A percentile compares a stretch with the other conserved stretches of the same genome.
phyloP scores from a whole-genome alignment of 2,113 vertebrate genomes.

The Cacatua alba region DNA sequence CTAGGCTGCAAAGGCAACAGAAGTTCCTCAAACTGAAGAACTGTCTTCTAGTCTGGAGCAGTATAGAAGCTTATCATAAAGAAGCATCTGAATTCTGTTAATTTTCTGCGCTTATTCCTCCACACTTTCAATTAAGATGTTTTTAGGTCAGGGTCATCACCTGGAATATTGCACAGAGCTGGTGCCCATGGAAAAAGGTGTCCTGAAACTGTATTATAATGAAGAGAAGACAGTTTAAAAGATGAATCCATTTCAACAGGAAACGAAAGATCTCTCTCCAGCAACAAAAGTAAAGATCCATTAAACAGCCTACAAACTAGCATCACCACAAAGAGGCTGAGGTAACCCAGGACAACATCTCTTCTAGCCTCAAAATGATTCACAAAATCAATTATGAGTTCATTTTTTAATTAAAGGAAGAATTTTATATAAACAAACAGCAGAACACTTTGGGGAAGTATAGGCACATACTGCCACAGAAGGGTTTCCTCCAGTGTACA shows the following conservation, averaged over 20 bases:
- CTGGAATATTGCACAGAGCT: not conserved
- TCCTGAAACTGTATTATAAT: not conserved
- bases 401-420: constrained; percentile 35
- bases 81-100: not conserved
- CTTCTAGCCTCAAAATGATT: not conserved
- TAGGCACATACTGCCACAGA: not conserved
- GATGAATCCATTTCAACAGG: not conserved
- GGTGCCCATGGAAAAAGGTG: not conserved
- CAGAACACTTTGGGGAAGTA: not conserved
- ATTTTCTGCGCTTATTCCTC: not conserved
- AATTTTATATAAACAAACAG: constrained; percentile 11
- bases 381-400: not conserved
- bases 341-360: not conserved
- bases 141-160: not conserved
- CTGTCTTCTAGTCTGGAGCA: not conserved
- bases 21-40: not conserved
- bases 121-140: not conserved
- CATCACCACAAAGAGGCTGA: not conserved
- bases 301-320: not conserved
- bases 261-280: not conserved
- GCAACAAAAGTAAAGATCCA: not conserved
- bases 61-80: not conserved
- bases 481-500: not conserved
- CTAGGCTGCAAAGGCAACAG: not conserved
- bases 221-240: not conserved